Percentiles rank a stretch among this genome's conserved stretches.
Conservation (phyloP, 2,113 vertebrate genomes). For the human region GRCh38 chr18:60208501-60209000, state of each 20-base stretch:
- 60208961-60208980: not conserved
- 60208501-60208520: not conserved
- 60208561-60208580: not conserved
- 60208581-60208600: not conserved
- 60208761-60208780: not conserved
- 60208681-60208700: not conserved
- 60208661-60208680: not conserved
- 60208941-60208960: not conserved
- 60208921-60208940: not conserved
- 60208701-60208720: not conserved
- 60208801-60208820: not conserved
- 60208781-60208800: not conserved
- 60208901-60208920: not conserved
- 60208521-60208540: not conserved
- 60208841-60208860: not conserved
- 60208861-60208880: not conserved
- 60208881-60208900: not conserved
- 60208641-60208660: not conserved
- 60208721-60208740: not conserved
- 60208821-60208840: not conserved
- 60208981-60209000: not conserved
- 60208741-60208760: not conserved
- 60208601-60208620: not conserved
- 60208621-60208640: not conserved
- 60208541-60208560: not conserved